Evolutionary conservation across 2,888 invertebrate species (phyloP).

Genomic region (Masnerella sp.): DNA sequence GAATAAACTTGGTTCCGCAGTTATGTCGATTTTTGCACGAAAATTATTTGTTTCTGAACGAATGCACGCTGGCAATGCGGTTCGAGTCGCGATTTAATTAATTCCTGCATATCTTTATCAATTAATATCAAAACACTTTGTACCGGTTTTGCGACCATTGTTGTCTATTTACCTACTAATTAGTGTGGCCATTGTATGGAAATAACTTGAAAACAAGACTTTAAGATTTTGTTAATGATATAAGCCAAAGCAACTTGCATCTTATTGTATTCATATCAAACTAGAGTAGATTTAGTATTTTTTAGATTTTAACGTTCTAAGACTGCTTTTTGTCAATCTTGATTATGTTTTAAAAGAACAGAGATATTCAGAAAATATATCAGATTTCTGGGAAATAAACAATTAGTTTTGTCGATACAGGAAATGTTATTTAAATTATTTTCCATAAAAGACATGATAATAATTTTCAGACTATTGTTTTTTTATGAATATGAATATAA

Average conservation of each 20-base stretch:
- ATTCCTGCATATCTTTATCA: slow-evolving; percentile 38
- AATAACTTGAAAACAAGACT: slow-evolving; percentile 43
- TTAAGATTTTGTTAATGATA: slow-evolving; percentile 35
- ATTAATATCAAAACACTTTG: slow-evolving; percentile 44
- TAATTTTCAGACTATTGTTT: too few relatives aligned
- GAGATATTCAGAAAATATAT: too few relatives aligned
- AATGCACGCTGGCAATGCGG: slow-evolving; percentile 10
- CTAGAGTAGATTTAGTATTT: not conserved
- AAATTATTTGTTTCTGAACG: slow-evolving; percentile 6
- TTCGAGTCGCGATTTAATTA: slow-evolving; percentile 29
- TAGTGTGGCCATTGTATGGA: slow-evolving; percentile 50
- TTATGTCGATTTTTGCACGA: slow-evolving; percentile 7
- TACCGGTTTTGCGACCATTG: slow-evolving; percentile 35
- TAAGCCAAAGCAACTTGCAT: slow-evolving; percentile 15
- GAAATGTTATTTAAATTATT: too few relatives aligned
- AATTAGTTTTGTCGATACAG: too few relatives aligned
- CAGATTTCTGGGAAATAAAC: too few relatives aligned
- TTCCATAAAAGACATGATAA: too few relatives aligned
- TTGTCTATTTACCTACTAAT: slow-evolving; percentile 41
- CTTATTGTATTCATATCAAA: slow-evolving; percentile 1
- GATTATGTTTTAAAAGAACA: too few relatives aligned
- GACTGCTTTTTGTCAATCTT: not conserved
- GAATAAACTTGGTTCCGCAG: too few relatives aligned
- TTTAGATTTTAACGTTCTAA: slow-evolving; percentile 5
- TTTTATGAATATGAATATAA: too few relatives aligned